Evolutionary conservation across 2,797 vertebrate species (phyloP), one percentile per base, ranked within the genome.

Genomic region (Leucoraja ocellata): DNA sequence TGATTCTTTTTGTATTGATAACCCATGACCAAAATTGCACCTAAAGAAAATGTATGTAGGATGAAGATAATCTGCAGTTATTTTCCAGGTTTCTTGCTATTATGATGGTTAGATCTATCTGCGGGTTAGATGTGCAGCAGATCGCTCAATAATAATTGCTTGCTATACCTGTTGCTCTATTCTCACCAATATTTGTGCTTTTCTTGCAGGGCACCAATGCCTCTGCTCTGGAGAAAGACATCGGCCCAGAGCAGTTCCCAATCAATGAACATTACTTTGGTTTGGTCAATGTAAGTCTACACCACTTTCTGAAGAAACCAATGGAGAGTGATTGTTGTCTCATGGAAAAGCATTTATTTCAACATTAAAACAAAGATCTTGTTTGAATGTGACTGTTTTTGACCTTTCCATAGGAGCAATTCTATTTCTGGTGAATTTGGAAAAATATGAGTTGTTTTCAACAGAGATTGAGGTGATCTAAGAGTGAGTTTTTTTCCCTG

Each of bases 151-250:
- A 28, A 61, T 54, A 46, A 28, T 61, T 54, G 58, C 21, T 79
- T 79, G 63, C 61, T 54, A 63, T 32, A 65, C 14, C 14, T 88
- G n/a, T 88, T 16, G 5, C 28, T 74, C 2, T 74, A 92, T 28
- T 76, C 39, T 92, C 90, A 92, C 46, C 23, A 73, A 74, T 63
- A 32, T 86, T 93, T 93, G 93, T 93, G 63, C n/a, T 90, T 94
- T 93, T 93, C 88, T 63, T 73, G 4, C 93, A 97, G 97, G 97
- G 97, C 97, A 97, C 97, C 96, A 97, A 97, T 97, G 97, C 97
- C 97, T 97, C 97, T 95, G 97, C 97, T 96, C 96, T 97, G 97
- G 97, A 97, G 96, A 97, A 97, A 97, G 97, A 97, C 96, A 97
- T 97, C 95, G 97, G 97, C 95, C 97, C 97, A 95, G 97, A 97